Evolutionary conservation across 2,888 invertebrate genomes (phyloP).

Genomic region (Fragum fragum): DNA sequence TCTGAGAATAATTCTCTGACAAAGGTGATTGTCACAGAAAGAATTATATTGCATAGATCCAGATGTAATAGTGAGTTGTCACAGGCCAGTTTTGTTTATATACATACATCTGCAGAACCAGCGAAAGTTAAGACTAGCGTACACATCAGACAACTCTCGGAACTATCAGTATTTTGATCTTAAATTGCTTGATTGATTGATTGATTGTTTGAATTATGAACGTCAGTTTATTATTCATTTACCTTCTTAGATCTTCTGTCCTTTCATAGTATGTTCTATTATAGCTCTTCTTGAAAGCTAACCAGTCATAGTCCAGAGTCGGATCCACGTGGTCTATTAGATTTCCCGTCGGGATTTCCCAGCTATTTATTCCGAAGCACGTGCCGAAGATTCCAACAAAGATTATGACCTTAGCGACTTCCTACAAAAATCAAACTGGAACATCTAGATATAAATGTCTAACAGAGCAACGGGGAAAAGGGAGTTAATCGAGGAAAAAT

Average conservation of each 20-base stretch:
- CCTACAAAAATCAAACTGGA: too few relatives aligned
- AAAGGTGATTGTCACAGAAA: too few relatives aligned
- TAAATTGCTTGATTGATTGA: slow-evolving; percentile 1
- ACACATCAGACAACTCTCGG: not conserved
- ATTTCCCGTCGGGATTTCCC: slow-evolving; percentile 43
- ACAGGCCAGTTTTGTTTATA: too few relatives aligned
- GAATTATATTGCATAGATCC: too few relatives aligned
- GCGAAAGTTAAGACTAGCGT: not conserved
- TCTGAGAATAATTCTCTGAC: too few relatives aligned
- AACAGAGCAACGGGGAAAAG: too few relatives aligned
- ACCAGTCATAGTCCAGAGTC: slow-evolving; percentile 40
- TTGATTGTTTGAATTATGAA: not conserved
- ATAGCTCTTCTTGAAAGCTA: slow-evolving; percentile 44
- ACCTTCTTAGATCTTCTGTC: slow-evolving; percentile 49
- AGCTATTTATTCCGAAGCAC: slow-evolving; percentile 33
- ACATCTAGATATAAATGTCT: too few relatives aligned
- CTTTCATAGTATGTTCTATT: slow-evolving; percentile 43
- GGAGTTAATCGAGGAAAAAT: too few relatives aligned
- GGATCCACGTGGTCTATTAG: slow-evolving; percentile 20
- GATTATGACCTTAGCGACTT: not conserved
- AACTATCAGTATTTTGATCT: not conserved
- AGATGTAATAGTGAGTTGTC: too few relatives aligned
- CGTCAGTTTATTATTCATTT: not conserved
- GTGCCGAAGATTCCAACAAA: not conserved
- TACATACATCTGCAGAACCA: too few relatives aligned